Evolutionary conservation across 2,797 vertebrate species (phyloP).

Genomic region (Sebastiscus tertius): DNA sequence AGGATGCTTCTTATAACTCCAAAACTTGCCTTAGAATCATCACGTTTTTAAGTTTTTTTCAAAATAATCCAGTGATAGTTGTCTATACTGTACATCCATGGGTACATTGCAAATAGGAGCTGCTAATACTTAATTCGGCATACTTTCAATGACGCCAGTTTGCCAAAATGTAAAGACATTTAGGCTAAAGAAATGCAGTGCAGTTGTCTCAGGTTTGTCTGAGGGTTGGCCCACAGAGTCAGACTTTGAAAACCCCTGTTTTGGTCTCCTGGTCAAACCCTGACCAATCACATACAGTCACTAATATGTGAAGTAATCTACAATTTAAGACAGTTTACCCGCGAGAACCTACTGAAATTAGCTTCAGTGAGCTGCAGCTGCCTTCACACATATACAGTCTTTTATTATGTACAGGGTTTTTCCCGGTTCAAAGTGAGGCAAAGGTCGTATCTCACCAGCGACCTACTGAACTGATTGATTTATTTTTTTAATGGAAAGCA

Average conservation of each 20-base stretch:
- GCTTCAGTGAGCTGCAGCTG: neutral
- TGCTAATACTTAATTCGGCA: neutral
- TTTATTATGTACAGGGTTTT: neutral
- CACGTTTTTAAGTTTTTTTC: neutral
- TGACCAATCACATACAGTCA: neutral
- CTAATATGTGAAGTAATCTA: neutral
- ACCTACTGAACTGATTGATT: constrained; percentile 7
- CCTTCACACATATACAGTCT: neutral
- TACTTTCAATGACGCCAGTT: neutral
- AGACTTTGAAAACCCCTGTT: neutral
- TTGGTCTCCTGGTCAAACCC: neutral
- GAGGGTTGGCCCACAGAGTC: neutral
- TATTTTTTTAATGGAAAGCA: constrained; percentile 4
- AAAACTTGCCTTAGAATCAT: neutral
- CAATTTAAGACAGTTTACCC: neutral
- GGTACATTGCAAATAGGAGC: neutral
- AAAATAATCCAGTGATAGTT: neutral
- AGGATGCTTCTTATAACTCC: neutral
- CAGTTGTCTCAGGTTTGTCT: neutral
- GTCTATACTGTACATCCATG: neutral
- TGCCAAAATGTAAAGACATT: neutral
- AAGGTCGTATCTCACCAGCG: neutral
- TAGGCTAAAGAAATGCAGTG: neutral
- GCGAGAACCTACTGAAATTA: neutral
- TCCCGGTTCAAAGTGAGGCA: neutral